Percentiles rank a stretch among this genome's conserved stretches.
phyloP scores from a whole-genome alignment of 2,797 vertebrate species.

The Premnoplex brunnescens region DNA sequence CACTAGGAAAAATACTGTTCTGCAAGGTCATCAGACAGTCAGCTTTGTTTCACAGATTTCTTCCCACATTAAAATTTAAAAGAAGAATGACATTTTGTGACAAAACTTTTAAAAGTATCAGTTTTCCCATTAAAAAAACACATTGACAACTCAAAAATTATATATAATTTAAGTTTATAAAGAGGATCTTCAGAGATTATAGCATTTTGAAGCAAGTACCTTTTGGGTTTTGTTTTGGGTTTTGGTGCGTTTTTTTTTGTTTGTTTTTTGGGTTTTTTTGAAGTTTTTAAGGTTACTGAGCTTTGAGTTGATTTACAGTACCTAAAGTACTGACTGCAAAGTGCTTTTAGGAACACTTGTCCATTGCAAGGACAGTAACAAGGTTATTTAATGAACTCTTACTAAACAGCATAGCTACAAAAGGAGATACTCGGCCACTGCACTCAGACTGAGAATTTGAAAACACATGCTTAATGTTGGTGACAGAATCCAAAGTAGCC shows the following conservation, averaged over 20 bases:
- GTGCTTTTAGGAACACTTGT: conserved; percentile 36
- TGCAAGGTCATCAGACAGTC: background rate
- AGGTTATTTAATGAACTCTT: conserved; percentile 42
- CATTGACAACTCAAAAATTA: background rate
- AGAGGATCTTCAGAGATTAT: background rate
- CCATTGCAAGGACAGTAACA: conserved; percentile 45
- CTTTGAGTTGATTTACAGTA: background rate
- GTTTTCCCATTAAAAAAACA: background rate
- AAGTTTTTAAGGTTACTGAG: background rate
- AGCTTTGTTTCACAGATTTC: background rate
- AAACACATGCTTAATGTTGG: conserved; percentile 69
- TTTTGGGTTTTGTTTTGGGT: background rate
- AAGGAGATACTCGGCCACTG: conserved; percentile 61
- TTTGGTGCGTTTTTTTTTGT: background rate
- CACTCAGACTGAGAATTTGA: conserved; percentile 66
- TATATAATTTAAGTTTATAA: background rate
- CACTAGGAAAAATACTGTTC: background rate
- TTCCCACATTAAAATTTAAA: background rate
- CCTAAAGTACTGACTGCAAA: background rate
- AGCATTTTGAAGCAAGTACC: background rate
- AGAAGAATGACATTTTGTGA: background rate
- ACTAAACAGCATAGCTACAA: background rate
- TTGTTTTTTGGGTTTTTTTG: background rate
- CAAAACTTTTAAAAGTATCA: background rate
- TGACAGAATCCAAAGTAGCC: conserved; percentile 60